A percentile compares a stretch with the other conserved stretches of the same genome.
These are phyloP conservation scores for Brenthis ino DNA, from an alignment of 2,888 invertebrate genomes.

Conservation along the genomic window DNA sequence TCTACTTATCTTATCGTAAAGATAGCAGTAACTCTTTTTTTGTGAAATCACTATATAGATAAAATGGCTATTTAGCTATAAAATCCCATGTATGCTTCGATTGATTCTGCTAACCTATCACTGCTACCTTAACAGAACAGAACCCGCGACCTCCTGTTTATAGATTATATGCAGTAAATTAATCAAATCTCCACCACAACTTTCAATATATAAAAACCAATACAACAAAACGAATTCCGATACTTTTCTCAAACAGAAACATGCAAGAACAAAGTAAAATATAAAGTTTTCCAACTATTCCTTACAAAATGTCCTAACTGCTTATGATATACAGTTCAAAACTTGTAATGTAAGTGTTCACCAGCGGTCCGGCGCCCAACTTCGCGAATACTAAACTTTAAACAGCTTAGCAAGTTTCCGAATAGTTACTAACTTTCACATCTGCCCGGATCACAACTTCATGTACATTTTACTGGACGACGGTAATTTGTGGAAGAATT, in stretches of 20 bases:
- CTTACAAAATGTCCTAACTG: slow-evolving; percentile 20
- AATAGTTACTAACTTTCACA: slow-evolving; percentile 33
- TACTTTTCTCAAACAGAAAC: neutral
- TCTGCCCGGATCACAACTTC: slow-evolving; percentile 31
- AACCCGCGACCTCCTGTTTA: too few relatives aligned
- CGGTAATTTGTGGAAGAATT: slow-evolving; percentile 13
- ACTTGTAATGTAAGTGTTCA: slow-evolving; percentile 31
- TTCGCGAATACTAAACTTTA: slow-evolving; percentile 36
- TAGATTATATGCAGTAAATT: too few relatives aligned
- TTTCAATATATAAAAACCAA: too few relatives aligned
- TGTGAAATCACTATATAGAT: too few relatives aligned
- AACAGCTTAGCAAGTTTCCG: slow-evolving; percentile 33
- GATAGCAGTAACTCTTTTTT: too few relatives aligned
- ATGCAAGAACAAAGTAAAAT: slow-evolving; percentile 1
- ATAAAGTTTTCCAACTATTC: slow-evolving; percentile 11
- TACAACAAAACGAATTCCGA: neutral
- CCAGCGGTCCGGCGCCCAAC: slow-evolving; percentile 31
- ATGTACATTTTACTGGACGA: slow-evolving; percentile 21
- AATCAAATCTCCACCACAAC: too few relatives aligned
- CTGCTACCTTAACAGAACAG: too few relatives aligned
- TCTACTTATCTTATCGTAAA: too few relatives aligned
- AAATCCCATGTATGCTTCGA: too few relatives aligned
- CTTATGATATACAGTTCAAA: slow-evolving; percentile 28
- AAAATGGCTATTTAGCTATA: too few relatives aligned
- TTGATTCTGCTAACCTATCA: too few relatives aligned